Base-by-base conservation (phyloP, 1,140 invertebrate genomes). In the Conus betulinus region DNA sequence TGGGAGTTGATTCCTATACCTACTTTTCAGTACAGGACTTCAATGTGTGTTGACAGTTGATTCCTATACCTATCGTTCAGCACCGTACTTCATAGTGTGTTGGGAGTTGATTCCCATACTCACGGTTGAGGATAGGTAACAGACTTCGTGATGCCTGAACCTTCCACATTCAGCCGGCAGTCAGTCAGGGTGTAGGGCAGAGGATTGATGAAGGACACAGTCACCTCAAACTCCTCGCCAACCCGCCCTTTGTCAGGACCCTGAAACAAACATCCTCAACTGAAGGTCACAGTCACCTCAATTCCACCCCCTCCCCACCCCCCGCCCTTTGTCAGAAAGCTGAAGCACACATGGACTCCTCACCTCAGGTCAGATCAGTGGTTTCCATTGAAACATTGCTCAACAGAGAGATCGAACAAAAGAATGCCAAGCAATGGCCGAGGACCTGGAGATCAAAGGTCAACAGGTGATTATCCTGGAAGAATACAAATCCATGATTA, bases 131-230 rank as follows among this genome's bases (percentile, higher is more conserved):
- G n/a, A 2, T 15, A 39, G 25, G 25, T 11, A 5, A 86, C n/a
- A 8, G 83, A 63, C 57, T 89, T 87, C 5, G 55, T 81, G 27
- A 91, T 51, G 20, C 98, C 98, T 0, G 97, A 97, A 11, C 97
- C 97, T 94, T 98, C 97, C 88, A 99, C 96, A 1, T 97, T 96
- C 93, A 98, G 98, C 88, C 96, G 95, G 76, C 97, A 97, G 89
- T 97, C 97, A 88, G 96, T 97, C 87, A 98, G 94, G 0, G 97
- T 95, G 53, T 97, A 96, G 0, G 98, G 97, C 84, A 99, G 93
- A 1, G 98, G 97, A 96, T 99, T 99, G 76, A 15, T 89, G 88
- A 55, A 90, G 63, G 83, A 67, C 25, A 84, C 82, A 67, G 83
- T 27, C 25, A 78, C 25, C 0, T 78, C 25, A 8, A 78, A 51